These are phyloP conservation scores for Drosophila hamatofila DNA, from an alignment of 2,888 invertebrate genomes.

Conservation along the genomic window DNA sequence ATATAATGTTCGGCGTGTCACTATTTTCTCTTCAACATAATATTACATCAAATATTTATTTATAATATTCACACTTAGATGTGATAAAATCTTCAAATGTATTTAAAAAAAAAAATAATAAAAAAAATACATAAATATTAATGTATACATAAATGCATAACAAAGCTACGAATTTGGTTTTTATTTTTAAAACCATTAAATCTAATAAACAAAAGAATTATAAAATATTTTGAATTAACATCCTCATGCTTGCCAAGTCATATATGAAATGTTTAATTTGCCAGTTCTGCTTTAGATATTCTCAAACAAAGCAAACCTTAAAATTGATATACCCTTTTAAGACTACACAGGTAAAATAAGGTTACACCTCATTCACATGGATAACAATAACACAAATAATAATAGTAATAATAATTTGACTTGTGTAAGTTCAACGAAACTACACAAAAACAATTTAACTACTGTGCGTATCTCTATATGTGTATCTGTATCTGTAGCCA, in stretches of 20 bases:
- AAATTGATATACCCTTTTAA: background rate
- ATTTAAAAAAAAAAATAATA: background rate
- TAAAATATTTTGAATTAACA: background rate
- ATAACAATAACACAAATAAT: slow-evolving; percentile 15
- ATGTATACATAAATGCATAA: background rate
- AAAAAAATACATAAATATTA: background rate
- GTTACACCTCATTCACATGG: slow-evolving; percentile 3
- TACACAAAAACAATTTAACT: slow-evolving; percentile 36
- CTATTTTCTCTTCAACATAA: background rate
- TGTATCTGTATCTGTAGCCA: slow-evolving; percentile 13
- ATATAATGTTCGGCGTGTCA: background rate
- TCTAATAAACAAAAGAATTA: no score
- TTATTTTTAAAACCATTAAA: no score
- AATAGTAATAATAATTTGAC: slow-evolving; percentile 41
- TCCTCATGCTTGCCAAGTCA: background rate
- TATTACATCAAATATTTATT: background rate
- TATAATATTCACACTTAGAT: background rate
- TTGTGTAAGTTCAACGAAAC: slow-evolving; percentile 49
- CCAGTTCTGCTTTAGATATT: background rate
- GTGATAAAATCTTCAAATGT: background rate
- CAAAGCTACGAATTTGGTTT: no score
- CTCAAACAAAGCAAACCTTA: background rate
- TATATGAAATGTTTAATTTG: background rate
- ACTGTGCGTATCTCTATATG: slow-evolving; percentile 25
- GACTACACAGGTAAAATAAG: slow-evolving; percentile 14